phyloP scores from a whole-genome alignment of 2,888 invertebrate species.

The Uropetala carovei region DNA sequence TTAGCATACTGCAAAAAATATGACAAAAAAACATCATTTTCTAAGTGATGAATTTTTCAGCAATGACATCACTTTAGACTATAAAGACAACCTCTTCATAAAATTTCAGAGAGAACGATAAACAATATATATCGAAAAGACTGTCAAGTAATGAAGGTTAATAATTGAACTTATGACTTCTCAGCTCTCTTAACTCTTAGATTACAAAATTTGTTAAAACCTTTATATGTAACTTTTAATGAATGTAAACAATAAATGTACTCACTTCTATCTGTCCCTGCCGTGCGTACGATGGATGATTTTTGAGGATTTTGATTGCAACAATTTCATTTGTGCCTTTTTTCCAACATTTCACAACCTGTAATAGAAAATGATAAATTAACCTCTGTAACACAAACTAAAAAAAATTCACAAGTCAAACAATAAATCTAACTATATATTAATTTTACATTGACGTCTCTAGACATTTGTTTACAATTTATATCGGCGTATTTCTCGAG shows the following conservation, averaged over 20 bases:
- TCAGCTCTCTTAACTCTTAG: not conserved
- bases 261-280: slow-evolving; percentile 99
- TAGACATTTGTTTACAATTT: too few relatives aligned
- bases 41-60: not conserved
- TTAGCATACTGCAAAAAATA: slow-evolving; percentile 5
- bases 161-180: too few relatives aligned
- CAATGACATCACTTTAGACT: too few relatives aligned
- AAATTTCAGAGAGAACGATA: too few relatives aligned
- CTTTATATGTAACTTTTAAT: not conserved
- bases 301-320: slow-evolving; percentile 99
- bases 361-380: slow-evolving; percentile 70
- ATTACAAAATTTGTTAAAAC: not conserved
- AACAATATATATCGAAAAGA: too few relatives aligned
- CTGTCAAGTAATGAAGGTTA: not conserved
- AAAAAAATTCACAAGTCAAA: too few relatives aligned
- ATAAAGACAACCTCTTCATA: too few relatives aligned
- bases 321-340: slow-evolving; percentile 99
- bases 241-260: too few relatives aligned
- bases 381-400: not conserved
- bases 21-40: not conserved
- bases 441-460: too few relatives aligned
- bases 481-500: too few relatives aligned
- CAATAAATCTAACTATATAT: too few relatives aligned
- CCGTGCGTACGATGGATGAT: slow-evolving; percentile 99
- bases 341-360: slow-evolving; percentile 99